Percentiles rank a stretch among this genome's conserved stretches.
These are phyloP conservation scores for Phanerotoma sp. DNA, from an alignment of 2,888 invertebrate genomes.

Conservation along the genomic window DNA sequence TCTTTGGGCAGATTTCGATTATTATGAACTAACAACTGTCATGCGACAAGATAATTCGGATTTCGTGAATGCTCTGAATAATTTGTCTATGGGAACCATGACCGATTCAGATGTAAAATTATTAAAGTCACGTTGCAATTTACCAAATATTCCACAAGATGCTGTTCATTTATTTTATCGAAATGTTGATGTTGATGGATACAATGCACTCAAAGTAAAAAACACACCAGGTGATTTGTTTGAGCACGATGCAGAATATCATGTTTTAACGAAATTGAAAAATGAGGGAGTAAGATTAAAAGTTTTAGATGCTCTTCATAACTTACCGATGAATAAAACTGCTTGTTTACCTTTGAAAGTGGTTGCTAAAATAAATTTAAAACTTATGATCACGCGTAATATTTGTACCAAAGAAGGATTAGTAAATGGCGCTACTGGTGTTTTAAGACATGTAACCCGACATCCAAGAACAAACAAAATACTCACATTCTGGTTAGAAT, in stretches of 20 bases:
- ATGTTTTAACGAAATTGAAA: background rate
- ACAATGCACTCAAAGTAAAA: background rate
- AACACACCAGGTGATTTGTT: background rate
- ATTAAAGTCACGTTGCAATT: conserved; percentile 27
- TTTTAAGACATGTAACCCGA: conserved; percentile 2
- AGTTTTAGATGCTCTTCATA: background rate
- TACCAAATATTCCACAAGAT: conserved; percentile 16
- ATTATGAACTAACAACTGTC: conserved; percentile 42
- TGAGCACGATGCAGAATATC: background rate
- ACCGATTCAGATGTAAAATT: conserved; percentile 33
- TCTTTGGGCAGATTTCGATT: conserved; percentile 36
- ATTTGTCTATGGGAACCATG: conserved; percentile 23
- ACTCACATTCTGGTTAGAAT: conserved; percentile 5
- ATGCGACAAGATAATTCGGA: conserved; percentile 41
- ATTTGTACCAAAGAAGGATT: conserved; percentile 2
- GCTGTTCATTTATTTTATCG: conserved; percentile 11
- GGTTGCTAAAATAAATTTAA: conserved; percentile 2
- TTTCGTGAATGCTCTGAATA: conserved; percentile 39
- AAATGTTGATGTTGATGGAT: conserved; percentile 1
- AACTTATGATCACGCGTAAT: conserved; percentile 10
- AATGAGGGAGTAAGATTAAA: background rate
- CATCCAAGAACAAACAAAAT: background rate
- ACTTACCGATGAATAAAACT: background rate
- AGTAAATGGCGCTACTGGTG: conserved; percentile 10
- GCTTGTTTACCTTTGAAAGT: background rate